Evolutionary conservation across 2,888 invertebrate genomes (phyloP), one percentile per base, ranked within the genome.

Genomic region (Nephrotoma appendiculata): DNA sequence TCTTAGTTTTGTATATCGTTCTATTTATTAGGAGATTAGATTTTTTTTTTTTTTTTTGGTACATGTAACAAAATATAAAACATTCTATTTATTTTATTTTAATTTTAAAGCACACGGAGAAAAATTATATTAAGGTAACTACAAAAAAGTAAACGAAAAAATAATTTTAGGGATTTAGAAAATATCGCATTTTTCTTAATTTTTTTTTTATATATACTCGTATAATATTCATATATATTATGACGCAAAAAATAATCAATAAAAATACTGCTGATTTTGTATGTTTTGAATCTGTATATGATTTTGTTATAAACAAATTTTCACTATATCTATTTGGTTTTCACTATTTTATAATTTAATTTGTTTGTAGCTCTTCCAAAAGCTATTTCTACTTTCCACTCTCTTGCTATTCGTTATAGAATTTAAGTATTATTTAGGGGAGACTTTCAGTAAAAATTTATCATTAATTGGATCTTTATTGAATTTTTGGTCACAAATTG

Each of bases 71-170:
- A 43, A 41, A 84, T 84, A 41, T 41, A 84, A 84, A 84, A 83
- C 45, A 48, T 31, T 41, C 12, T 48, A 48, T 86, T 86, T 45
- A 31, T 86, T 44, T 44, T 85, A 41, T 45, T 86, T 31, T 86
- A 48, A 86, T 31, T 86, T 86, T 86, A 31, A 86, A 86, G 86
- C 86, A 86, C 45, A 86, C 86, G 31, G 86, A 86, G 86, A 86
- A 86, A 86, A 19, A 86, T 86, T 86, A 45, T 45, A 86, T 86
- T 41, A 86, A 86, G 86, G 86, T 86, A 86, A 86, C 44, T 45
- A 41, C n/a, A 86, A 86, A 48, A 11, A 43, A 85, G 19, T 19
- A n/a, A 11, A 44, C 31, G 31, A 71, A 71, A 71, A 71, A 71
- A 11, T 31, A 9, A 11, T 71, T 71, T 71, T 19, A 71, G 71